Percentiles rank a stretch among this genome's conserved stretches.
Evolutionary conservation across 2,888 invertebrate genomes (phyloP).

Genomic region (Drosophila basisetae): DNA sequence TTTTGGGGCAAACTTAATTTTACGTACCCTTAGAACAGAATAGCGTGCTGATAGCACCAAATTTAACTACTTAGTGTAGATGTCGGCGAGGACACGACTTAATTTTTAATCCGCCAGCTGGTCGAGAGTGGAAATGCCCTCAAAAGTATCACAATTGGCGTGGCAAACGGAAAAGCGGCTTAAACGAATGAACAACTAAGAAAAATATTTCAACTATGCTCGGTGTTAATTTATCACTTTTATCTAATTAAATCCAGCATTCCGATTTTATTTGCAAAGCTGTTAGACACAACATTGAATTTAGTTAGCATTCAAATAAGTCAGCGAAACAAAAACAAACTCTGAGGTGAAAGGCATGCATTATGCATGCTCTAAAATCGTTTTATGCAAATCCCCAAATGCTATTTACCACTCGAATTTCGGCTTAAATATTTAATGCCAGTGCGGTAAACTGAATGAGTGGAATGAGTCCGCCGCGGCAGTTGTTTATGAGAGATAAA

Average conservation of each 20-base stretch:
- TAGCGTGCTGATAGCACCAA: neutral
- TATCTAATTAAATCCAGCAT: constrained; percentile 31
- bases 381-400: constrained; percentile 73
- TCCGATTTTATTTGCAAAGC: constrained; percentile 9
- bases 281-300: constrained; percentile 19
- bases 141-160: constrained; percentile 24
- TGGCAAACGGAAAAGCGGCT: constrained; percentile 37
- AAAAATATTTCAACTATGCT: constrained; percentile 34
- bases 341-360: constrained; percentile 39
- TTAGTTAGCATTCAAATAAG: constrained; percentile 9
- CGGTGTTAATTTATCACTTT: constrained; percentile 10
- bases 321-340: constrained; percentile 1
- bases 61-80: constrained; percentile 22
- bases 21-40: constrained; percentile 50
- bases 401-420: constrained; percentile 69
- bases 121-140: constrained; percentile 35
- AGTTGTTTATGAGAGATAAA: neutral
- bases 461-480: neutral
- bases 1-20: constrained; percentile 42
- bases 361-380: constrained; percentile 54
- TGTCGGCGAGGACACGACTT: constrained; percentile 21
- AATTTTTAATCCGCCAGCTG: constrained; percentile 51
- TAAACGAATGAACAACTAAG: constrained; percentile 35
- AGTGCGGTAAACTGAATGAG: neutral
- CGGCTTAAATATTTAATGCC: constrained; percentile 61